These are phyloP conservation scores for Himalopsyche japonica DNA, from an alignment of 2,888 invertebrate species.

Conservation along the genomic window DNA sequence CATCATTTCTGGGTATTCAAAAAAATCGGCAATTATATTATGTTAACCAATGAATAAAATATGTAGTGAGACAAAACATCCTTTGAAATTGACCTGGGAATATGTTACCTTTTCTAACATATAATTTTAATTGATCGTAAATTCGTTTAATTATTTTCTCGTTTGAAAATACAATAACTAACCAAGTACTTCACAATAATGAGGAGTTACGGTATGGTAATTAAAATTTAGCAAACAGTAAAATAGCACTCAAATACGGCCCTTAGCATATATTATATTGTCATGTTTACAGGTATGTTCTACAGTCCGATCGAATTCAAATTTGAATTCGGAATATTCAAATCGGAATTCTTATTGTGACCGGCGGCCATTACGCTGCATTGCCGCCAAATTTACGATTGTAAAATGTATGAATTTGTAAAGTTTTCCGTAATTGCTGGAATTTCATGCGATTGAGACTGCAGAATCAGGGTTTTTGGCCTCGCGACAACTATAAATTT, in stretches of 20 bases:
- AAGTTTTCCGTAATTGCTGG: constrained; percentile 30
- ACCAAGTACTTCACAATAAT: too few relatives aligned
- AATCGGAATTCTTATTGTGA: constrained; percentile 36
- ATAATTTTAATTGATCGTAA: too few relatives aligned
- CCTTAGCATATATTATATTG: neutral
- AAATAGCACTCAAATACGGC: neutral
- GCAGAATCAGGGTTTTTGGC: neutral
- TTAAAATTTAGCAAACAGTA: too few relatives aligned
- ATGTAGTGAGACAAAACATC: too few relatives aligned
- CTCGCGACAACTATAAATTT: neutral
- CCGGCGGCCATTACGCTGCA: constrained; percentile 10
- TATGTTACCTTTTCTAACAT: too few relatives aligned
- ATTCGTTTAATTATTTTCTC: too few relatives aligned
- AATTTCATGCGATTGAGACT: constrained; percentile 3
- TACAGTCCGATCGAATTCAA: constrained; percentile 11
- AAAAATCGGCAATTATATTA: too few relatives aligned
- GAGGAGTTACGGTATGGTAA: too few relatives aligned
- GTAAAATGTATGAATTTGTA: constrained; percentile 24
- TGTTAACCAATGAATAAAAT: too few relatives aligned
- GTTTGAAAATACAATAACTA: too few relatives aligned
- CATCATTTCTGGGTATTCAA: too few relatives aligned
- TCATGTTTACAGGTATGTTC: neutral
- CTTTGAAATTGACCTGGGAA: too few relatives aligned
- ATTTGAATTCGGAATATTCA: constrained; percentile 27
- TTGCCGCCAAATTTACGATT: constrained; percentile 32